Evolutionary conservation across 2,797 vertebrate species (phyloP).

Genomic region (Bucorvus abyssinicus): DNA sequence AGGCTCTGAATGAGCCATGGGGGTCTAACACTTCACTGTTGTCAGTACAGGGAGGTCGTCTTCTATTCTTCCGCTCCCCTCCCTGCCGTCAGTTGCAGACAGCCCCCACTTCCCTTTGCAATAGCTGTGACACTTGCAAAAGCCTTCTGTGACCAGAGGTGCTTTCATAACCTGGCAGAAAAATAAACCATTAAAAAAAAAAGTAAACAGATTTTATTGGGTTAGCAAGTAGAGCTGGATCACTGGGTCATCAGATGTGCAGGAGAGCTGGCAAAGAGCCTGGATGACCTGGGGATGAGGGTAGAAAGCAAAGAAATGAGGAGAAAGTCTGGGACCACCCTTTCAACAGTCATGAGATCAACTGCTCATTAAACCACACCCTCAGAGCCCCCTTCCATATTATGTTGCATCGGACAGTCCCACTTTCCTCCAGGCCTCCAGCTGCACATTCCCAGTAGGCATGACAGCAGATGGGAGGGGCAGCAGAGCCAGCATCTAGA

Average conservation of each 20-base stretch:
- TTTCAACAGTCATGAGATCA: not conserved
- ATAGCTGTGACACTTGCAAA: not conserved
- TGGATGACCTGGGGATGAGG: not conserved
- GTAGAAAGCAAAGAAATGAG: not conserved
- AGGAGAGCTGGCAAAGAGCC: not conserved
- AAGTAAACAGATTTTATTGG: not conserved
- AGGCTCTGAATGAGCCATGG: not conserved
- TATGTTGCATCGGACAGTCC: not conserved
- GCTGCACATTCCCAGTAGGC: not conserved
- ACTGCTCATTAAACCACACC: not conserved
- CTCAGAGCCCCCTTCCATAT: not conserved
- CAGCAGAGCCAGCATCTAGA: not conserved
- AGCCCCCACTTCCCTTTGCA: not conserved
- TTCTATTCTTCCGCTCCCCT: not conserved
- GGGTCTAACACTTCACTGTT: not conserved
- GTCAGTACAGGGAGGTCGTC: not conserved
- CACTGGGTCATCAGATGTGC: not conserved
- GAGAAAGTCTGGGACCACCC: not conserved
- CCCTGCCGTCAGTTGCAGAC: not conserved
- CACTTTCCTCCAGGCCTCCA: not conserved
- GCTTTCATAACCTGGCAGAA: not conserved
- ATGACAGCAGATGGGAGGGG: not conserved
- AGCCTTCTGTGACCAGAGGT: not conserved
- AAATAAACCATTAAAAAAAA: not conserved
- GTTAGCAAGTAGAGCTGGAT: not conserved